Evolutionary conservation across 2,888 invertebrate species (phyloP), one percentile per base, ranked within the genome.

Genomic region (Onchidella celtica): DNA sequence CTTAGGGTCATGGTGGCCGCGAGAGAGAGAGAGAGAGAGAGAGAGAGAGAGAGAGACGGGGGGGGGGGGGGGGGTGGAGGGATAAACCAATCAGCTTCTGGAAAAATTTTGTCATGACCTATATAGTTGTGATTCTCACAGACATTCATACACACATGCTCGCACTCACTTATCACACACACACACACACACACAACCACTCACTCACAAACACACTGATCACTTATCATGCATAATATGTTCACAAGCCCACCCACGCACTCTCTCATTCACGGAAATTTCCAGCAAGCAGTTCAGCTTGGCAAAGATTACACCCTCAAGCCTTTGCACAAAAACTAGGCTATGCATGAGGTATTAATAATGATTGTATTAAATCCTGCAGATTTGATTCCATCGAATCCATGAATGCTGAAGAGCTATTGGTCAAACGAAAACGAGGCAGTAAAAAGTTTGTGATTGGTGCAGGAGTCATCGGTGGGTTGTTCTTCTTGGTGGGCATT

Each of bases 371-470:
- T 38, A 24, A 38, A 24, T 40, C 27, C 47, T 27, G 24, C 68
- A 84, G 84, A 40, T 84, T 84, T 76, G 84, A 84, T 70, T 81
- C 84, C 21, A 84, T 84, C n/a, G 84, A 84, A 21, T 84, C 84
- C 0, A 81, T 84, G 84, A 79, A 84, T 78, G 69, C 65, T 0
- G 84, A 81, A 9, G 81, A 81, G 76, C 63, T 84, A 32, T 47
- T 84, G 55, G 84, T 84, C 47, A 84, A 79, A 68, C 27, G 84
- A 34, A 79, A 61, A 36, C 34, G 79, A 40, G 84, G 84, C 0
- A 84, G 70, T 76, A 84, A 81, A 75, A 74, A 72, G 9, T 81
- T 74, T 65, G 61, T 84, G 3, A 29, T 84, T 4, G 73, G 55
- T 21, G 68, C 81, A 21, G 79, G 47, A 3, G 29, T 76, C 34